phyloP scores from a whole-genome alignment of 2,797 vertebrate species.

The Anguilla pacifica region DNA sequence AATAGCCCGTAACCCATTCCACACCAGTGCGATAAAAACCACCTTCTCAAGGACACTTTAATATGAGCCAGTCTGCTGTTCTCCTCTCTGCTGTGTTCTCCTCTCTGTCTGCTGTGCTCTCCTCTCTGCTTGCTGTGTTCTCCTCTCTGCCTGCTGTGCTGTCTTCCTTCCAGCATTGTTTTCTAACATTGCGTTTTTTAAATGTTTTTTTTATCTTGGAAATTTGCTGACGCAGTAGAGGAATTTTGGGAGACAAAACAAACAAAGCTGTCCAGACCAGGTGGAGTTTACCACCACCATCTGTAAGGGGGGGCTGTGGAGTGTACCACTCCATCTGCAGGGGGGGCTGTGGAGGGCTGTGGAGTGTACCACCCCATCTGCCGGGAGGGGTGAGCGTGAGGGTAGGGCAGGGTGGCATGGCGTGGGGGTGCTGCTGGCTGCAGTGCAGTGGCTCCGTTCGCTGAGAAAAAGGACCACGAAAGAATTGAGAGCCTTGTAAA shows the following conservation, averaged over 20 bases:
- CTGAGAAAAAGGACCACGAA: not conserved
- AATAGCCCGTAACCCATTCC: not conserved
- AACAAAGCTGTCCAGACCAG: conserved; percentile 30
- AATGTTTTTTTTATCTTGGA: conserved; percentile 25
- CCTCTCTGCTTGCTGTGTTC: not conserved
- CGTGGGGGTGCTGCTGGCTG: not conserved
- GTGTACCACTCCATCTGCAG: not conserved
- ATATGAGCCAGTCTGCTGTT: not conserved
- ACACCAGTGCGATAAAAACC: not conserved
- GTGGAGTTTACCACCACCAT: not conserved
- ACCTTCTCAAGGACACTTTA: not conserved
- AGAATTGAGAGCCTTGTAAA: not conserved
- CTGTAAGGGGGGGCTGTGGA: too few relatives aligned
- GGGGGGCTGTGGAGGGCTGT: not conserved
- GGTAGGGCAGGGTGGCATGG: not conserved
- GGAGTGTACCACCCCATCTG: not conserved
- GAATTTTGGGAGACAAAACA: conserved; percentile 35
- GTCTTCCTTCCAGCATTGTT: not conserved
- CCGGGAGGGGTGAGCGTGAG: not conserved
- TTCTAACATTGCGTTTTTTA: not conserved
- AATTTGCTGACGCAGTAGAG: conserved; percentile 17
- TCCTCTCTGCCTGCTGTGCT: not conserved
- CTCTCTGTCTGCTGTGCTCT: too few relatives aligned
- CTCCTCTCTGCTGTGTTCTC: too few relatives aligned
- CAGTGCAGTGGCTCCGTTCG: not conserved